Evolutionary conservation across 2,888 invertebrate genomes (phyloP), one percentile per base, ranked within the genome.

Genomic region (Agriotes lineatus): DNA sequence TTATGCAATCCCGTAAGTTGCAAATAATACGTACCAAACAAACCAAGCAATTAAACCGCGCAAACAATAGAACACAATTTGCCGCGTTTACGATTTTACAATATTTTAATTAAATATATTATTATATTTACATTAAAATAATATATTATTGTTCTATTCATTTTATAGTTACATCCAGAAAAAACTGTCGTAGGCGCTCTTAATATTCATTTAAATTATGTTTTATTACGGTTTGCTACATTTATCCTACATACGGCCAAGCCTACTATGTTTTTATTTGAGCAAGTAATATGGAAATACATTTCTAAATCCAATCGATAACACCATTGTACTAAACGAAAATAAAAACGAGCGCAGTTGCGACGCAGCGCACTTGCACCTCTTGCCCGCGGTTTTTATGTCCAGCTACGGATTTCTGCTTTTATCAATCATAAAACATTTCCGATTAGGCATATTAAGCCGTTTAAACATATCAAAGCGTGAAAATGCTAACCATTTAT

Each of bases 21-120:
- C 33, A 52, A 12, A 18, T 52, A 33, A 14, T 16, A 35, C 25
- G 59, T 35, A 45, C 30, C 19, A 44, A 20, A 59, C 45, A 44
- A 59, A 59, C 44, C 37, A 52, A 52, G 61, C 50, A 61, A 61
- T 61, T 61, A 61, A 61, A 61, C 50, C n/a, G 45, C 25, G 64
- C 64, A 48, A 64, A 64, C 64, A 64, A 64, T 64, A 48, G 64
- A 58, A 58, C 57, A 58, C 64, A 58, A 58, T 57, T 64, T 64
- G 48, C 58, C 64, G 64, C 54, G 63, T 54, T 63, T 52, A 63
- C 30, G 44, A 45, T 64, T 58, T 64, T 64, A 64, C 57, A 64
- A 58, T 58, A 64, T 64, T 64, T 64, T 64, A 64, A 64, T 64
- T 64, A 64, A 64, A 64, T 64, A 64, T 64, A 64, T 58, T 64